Evolutionary conservation across 2,113 vertebrate genomes (phyloP).

Genomic region (Platichthys stellatus): DNA sequence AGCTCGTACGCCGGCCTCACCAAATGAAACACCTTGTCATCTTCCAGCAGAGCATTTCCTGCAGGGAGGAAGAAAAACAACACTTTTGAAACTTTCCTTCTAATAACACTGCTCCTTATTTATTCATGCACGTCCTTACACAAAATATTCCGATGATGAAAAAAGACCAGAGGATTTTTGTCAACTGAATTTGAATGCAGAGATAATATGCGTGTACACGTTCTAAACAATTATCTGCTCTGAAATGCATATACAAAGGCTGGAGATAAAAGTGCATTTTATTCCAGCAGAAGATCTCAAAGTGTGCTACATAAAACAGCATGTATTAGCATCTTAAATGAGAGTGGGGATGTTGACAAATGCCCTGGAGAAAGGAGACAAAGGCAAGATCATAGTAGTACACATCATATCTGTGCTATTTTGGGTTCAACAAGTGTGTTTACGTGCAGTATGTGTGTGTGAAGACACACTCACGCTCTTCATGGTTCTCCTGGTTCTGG

Average conservation of each 20-base stretch:
- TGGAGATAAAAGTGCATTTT: slow-evolving; percentile 51
- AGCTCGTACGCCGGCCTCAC: slow-evolving; percentile 93
- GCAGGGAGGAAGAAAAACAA: background rate
- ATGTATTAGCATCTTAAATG: slow-evolving; percentile 71
- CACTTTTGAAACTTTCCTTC: background rate
- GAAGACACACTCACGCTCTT: slow-evolving; percentile 88
- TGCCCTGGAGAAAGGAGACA: slow-evolving; percentile 36
- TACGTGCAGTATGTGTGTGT: background rate
- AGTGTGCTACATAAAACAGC: slow-evolving; percentile 52
- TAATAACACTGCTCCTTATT: slow-evolving; percentile 5
- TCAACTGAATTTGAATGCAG: slow-evolving; percentile 37
- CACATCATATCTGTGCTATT: slow-evolving; percentile 10
- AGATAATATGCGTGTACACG: slow-evolving; percentile 30
- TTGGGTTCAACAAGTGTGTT: slow-evolving; percentile 19
- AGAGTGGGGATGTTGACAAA: slow-evolving; percentile 47
- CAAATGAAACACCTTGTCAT: slow-evolving; percentile 97
- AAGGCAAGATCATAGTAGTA: slow-evolving; percentile 26
- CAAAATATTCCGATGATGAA: slow-evolving; percentile 37
- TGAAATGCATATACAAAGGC: slow-evolving; percentile 44
- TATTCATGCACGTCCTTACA: slow-evolving; percentile 37
- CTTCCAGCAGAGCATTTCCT: slow-evolving; percentile 96
- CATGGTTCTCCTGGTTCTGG: slow-evolving; percentile 94
- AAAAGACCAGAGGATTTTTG: slow-evolving; percentile 28
- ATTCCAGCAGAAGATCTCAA: slow-evolving; percentile 45
- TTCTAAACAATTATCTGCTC: slow-evolving; percentile 46